Conservation (phyloP, 2,113 vertebrate species). For the Cheirogaleus medius region DNA sequence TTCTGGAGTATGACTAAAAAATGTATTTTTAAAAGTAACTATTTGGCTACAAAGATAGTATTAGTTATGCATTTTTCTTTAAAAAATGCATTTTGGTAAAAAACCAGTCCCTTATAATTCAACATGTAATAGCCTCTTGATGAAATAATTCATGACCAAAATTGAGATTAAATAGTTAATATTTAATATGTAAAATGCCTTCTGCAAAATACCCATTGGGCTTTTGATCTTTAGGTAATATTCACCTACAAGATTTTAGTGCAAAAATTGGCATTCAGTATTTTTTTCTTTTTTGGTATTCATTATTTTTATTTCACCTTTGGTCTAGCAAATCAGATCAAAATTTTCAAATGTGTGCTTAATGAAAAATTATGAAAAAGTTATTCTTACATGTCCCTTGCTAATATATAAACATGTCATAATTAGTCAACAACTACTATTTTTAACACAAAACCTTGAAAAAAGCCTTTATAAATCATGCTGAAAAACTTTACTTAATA, state of each 20-base stretch:
- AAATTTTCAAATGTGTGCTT: constrained; percentile 34
- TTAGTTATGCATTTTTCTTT: not conserved
- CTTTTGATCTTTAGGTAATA: constrained; percentile 54
- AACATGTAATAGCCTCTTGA: not conserved
- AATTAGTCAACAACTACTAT: constrained; percentile 21
- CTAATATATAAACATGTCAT: constrained; percentile 27
- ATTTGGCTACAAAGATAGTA: not conserved
- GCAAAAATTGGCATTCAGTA: constrained; percentile 56
- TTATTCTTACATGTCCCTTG: constrained; percentile 23
- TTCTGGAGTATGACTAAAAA: not conserved
- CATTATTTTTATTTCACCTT: constrained; percentile 50
- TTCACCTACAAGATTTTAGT: constrained; percentile 52
- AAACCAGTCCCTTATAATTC: not conserved
- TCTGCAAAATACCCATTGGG: constrained; percentile 39
- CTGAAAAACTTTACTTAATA: constrained; percentile 40
- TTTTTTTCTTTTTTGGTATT: not conserved
- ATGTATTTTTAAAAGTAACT: not conserved
- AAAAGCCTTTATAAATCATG: constrained; percentile 58
- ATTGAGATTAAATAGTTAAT: not conserved
- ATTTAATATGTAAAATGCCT: not conserved
- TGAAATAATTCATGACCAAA: not conserved
- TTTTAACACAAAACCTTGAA: constrained; percentile 48
- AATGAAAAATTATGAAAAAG: not conserved
- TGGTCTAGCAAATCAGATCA: constrained; percentile 28
- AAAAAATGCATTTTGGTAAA: not conserved